phyloP scores from a whole-genome alignment of 2,113 vertebrate species.

The Eolophus roseicapilla region DNA sequence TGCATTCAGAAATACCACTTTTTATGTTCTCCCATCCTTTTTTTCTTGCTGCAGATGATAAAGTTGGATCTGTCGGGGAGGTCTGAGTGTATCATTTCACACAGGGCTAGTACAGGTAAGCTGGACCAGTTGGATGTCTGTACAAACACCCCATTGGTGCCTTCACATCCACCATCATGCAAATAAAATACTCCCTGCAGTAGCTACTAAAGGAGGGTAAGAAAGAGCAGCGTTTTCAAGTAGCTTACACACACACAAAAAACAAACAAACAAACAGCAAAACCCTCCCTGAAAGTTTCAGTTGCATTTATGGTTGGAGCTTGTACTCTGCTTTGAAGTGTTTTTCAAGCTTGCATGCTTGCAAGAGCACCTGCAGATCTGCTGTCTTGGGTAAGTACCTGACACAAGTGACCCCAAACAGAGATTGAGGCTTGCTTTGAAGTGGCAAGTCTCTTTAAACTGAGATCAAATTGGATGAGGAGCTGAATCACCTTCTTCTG shows the following conservation, averaged over 20 bases:
- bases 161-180: fast-evolving
- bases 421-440: background rate
- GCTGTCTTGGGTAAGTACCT: background rate
- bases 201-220: background rate
- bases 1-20: background rate
- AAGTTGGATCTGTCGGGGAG: background rate
- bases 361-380: background rate
- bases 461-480: background rate
- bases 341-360: background rate
- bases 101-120: background rate
- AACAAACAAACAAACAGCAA: background rate
- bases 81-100: background rate
- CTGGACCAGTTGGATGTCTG: background rate
- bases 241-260: background rate
- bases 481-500: background rate
- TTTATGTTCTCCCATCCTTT: background rate
- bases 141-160: fast-evolving
- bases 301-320: background rate
- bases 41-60: background rate
- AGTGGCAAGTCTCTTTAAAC: background rate
- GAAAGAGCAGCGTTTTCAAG: background rate
- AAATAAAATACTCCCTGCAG: background rate
- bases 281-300: background rate
- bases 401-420: background rate
- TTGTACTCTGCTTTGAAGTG: background rate